Evolutionary conservation across 2,888 invertebrate species (phyloP).

Genomic region (Mechanitis messenoides): DNA sequence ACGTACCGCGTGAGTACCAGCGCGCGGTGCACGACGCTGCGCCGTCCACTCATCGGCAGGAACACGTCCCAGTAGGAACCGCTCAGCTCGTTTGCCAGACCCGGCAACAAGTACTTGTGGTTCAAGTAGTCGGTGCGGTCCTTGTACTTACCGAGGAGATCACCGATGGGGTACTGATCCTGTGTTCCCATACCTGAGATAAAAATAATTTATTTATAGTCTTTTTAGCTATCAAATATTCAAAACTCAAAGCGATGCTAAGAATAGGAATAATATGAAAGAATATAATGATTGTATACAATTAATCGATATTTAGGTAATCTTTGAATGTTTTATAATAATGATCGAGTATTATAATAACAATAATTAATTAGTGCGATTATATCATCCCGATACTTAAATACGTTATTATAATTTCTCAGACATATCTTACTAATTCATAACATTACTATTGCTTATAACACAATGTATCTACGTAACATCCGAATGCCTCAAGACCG

Average conservation of each 20-base stretch:
- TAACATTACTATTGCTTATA: constrained; percentile 1
- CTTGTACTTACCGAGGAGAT: constrained; percentile 90
- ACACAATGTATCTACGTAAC: constrained; percentile 9
- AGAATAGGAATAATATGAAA: too few species aligned
- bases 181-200: constrained; percentile 84
- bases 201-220: too few species aligned
- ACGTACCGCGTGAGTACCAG: constrained; percentile 83
- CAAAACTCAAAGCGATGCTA: too few species aligned
- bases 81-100: constrained; percentile 82
- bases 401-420: too few species aligned
- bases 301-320: too few species aligned
- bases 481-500: constrained; percentile 20
- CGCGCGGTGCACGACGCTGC: constrained; percentile 88
- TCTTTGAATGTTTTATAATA: too few species aligned
- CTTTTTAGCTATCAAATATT: too few species aligned
- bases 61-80: constrained; percentile 89
- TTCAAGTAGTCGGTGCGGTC: constrained; percentile 82
- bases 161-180: constrained; percentile 93
- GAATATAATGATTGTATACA: too few species aligned
- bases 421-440: too few species aligned
- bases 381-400: too few species aligned
- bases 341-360: too few species aligned
- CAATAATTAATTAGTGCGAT: too few species aligned
- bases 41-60: constrained; percentile 86
- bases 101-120: constrained; percentile 81